Evolutionary conservation across 2,888 invertebrate genomes (phyloP), one percentile per base, ranked within the genome.

Genomic region (Stenodera caucasica): DNA sequence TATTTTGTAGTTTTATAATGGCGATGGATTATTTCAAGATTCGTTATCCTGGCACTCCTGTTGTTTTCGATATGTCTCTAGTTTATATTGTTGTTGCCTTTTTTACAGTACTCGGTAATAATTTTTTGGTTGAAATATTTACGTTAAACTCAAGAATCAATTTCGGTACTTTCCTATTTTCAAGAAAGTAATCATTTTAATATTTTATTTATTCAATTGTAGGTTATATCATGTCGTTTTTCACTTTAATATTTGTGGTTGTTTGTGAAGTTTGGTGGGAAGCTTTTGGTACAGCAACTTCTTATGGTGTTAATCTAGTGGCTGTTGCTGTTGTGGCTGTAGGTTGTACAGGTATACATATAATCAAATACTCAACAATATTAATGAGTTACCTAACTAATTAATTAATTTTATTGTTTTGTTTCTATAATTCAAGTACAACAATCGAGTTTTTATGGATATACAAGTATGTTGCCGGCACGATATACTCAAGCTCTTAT

Each of bases 391-490:
- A n/a, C n/a, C n/a, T n/a, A n/a, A n/a, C n/a, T n/a, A n/a, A n/a
- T n/a, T n/a, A n/a, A n/a, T n/a, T n/a, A n/a, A n/a, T n/a, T n/a
- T n/a, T 45, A 4, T 33, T n/a, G 7, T 40, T 30, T 7, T 32
- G 29, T 26, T 57, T 52, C 4, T 21, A 54, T 26, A 68, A 70
- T 60, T 76, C 49, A 75, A 84, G 90, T 96, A 60, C 96, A 96
- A 80, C 96, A 96, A 78, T 94, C 94, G 0, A 95, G 95, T 75
- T 96, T 95, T 81, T 96, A 96, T 77, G 96, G 96, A 2, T 95
- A 94, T 78, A 93, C 95, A 1, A 94, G 94, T 62, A 95, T 95
- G 88, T 82, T 96, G 64, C 96, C 96, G 21, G 89, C 91, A 65
- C 83, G 90, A 66, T 96, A 95, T 75, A 96, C 95, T 0, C 95